Base-by-base conservation (phyloP, 2,797 vertebrate species). In the Syngnathus rostellatus region DNA sequence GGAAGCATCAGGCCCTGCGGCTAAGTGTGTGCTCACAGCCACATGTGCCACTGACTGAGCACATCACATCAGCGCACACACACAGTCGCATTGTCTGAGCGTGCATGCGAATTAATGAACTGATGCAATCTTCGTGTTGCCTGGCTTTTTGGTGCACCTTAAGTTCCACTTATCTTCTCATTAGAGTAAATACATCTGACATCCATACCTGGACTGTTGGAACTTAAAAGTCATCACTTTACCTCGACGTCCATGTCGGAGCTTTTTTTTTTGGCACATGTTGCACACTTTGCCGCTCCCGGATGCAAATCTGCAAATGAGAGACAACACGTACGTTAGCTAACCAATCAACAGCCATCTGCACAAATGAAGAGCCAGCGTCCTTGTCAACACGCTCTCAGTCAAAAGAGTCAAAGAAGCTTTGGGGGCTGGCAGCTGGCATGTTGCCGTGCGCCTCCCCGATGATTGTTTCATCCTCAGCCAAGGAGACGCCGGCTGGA, bases 11-110 rank as follows among this genome's bases (percentile, higher is more conserved):
- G 70, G 71, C 74, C 57, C 38, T 43, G 2, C 17, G 62, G 73
- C 51, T 55, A 50, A 40, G 64, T 31, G 63, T 38, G 65, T 63
- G 68, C 66, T 83, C 31, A 55, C 40, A 19, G 81, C 61, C 79
- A 81, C 80, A 85, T 82, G 76, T 82, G 82, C 74, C 77, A 78
- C 77, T 85, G 82, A 80, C 83, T 80, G 68, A 38, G 53, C 76
- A 69, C 69, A 84, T 85, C 69, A 82, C 74, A 78, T 85, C 82
- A 86, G 72, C 77, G 72, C 65, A 64, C 67, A 70, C 54, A 46
- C 62, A 23, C 46, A 72, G 68, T 72, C 72, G 72, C 72, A 66
- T 48, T 31, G 62, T 54, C 61, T 61, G 72, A 41, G 67, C 70
- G 64, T 50, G 76, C 50, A 45, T 67, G 39, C 73, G 58, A 68